Percentiles rank a stretch among this genome's conserved stretches.
These are phyloP conservation scores for Hypsopygia costalis DNA, from an alignment of 2,888 invertebrate genomes.

Conservation along the genomic window DNA sequence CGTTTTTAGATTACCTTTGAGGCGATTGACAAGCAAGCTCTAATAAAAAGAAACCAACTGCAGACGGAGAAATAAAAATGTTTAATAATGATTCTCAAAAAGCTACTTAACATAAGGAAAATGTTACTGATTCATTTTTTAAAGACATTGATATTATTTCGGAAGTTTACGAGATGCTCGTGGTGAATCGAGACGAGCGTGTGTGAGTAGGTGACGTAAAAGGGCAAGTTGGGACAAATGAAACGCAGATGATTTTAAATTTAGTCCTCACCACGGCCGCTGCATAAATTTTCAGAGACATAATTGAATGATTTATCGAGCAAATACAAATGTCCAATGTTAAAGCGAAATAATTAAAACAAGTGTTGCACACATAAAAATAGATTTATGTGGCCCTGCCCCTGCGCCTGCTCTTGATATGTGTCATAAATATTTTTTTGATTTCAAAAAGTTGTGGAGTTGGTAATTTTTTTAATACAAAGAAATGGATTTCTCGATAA, in stretches of 20 bases:
- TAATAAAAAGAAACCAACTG: not conserved
- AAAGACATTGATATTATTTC: constrained; percentile 5
- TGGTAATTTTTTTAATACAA: too few relatives aligned
- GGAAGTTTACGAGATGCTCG: not conserved
- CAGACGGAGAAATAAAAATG: not conserved
- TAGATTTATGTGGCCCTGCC: not conserved
- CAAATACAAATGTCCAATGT: not conserved
- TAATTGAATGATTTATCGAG: not conserved
- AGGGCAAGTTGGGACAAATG: constrained; percentile 1
- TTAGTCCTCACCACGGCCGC: not conserved
- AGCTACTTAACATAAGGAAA: not conserved
- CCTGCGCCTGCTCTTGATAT: too few relatives aligned
- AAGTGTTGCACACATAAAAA: not conserved
- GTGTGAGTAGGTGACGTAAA: constrained; percentile 2
- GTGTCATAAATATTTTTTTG: too few relatives aligned
- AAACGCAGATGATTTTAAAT: not conserved
- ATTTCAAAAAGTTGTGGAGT: too few relatives aligned
- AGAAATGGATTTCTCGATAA: too few relatives aligned
- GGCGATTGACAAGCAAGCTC: not conserved
- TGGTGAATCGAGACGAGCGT: not conserved
- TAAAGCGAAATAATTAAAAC: not conserved
- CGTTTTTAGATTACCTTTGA: too few relatives aligned
- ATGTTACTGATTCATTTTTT: not conserved
- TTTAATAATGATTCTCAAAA: not conserved
- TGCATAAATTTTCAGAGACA: not conserved